These are phyloP conservation scores for Puntigrus tetrazona DNA, from an alignment of 2,113 vertebrate species.

Conservation along the genomic window DNA sequence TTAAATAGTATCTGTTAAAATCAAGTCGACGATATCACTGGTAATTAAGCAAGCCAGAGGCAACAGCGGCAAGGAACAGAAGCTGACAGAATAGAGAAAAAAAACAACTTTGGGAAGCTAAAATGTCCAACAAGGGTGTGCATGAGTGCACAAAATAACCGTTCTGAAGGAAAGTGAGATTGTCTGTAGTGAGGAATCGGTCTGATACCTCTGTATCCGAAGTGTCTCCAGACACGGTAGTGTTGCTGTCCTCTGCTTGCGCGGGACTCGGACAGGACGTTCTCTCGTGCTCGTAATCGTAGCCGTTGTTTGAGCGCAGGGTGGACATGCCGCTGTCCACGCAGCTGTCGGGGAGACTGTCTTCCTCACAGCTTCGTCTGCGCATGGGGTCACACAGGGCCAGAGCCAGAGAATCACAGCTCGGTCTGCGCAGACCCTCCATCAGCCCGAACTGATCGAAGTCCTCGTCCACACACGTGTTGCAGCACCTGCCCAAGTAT, in stretches of 20 bases:
- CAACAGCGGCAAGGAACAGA: too few relatives aligned
- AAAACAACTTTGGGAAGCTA: too few relatives aligned
- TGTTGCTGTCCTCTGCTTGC: constrained; percentile 63
- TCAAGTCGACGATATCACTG: too few relatives aligned
- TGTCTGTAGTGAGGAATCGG: neutral
- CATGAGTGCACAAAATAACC: too few relatives aligned
- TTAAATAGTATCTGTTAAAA: too few relatives aligned
- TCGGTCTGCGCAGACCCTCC: constrained; percentile 53
- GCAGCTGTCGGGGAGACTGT: constrained; percentile 93
- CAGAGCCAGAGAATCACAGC: constrained; percentile 85
- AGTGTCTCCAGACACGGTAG: constrained; percentile 75
- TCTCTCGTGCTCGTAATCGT: constrained; percentile 86
- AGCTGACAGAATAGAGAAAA: too few relatives aligned
- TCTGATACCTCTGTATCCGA: constrained; percentile 82
- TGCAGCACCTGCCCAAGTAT: constrained; percentile 73
- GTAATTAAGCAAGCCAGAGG: too few relatives aligned
- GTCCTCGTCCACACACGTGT: constrained; percentile 80
- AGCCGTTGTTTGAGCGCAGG: constrained; percentile 87
- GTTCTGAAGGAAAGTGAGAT: too few relatives aligned
- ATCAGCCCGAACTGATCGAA: constrained; percentile 43
- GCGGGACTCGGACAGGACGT: constrained; percentile 71
- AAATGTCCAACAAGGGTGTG: neutral
- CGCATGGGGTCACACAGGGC: constrained; percentile 90
- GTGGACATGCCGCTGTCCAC: constrained; percentile 94
- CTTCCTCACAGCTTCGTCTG: constrained; percentile 83